A percentile compares a stretch with the other conserved stretches of the same genome.
Conservation (phyloP, 2,888 invertebrate genomes). For the Temnothorax rugatulus region DNA sequence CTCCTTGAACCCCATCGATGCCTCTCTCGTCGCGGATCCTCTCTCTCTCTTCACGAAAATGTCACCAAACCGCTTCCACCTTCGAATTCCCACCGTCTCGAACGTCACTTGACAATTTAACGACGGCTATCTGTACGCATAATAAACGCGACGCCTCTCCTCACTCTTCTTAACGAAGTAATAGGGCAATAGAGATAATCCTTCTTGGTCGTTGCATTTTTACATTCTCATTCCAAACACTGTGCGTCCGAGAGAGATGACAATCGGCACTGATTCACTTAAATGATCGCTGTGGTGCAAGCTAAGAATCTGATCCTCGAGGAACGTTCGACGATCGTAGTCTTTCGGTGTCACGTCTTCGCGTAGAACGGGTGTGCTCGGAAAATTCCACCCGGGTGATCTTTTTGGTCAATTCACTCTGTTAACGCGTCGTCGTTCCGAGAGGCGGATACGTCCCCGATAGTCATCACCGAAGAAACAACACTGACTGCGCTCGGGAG, state of each 20-base stretch:
- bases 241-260: constrained; percentile 1
- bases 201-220: background rate
- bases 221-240: constrained; percentile 25
- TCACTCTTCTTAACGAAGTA: constrained; percentile 2
- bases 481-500: background rate
- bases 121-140: background rate
- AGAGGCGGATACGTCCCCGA: background rate
- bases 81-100: constrained; percentile 20
- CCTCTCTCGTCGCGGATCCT: constrained; percentile 35
- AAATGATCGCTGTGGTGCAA: background rate
- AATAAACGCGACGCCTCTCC: background rate
- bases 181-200: constrained; percentile 27
- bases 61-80: constrained; percentile 37
- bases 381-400: background rate
- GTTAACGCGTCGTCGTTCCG: background rate
- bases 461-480: background rate
- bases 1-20: constrained; percentile 58
- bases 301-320: background rate
- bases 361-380: constrained; percentile 9
- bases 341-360: background rate
- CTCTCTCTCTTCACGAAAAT: constrained; percentile 14
- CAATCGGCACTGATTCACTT: background rate
- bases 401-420: background rate
- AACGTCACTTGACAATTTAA: constrained; percentile 4
- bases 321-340: background rate